These are phyloP conservation scores for Drosophila formosana DNA, from an alignment of 2,888 invertebrate genomes.

Conservation along the genomic window DNA sequence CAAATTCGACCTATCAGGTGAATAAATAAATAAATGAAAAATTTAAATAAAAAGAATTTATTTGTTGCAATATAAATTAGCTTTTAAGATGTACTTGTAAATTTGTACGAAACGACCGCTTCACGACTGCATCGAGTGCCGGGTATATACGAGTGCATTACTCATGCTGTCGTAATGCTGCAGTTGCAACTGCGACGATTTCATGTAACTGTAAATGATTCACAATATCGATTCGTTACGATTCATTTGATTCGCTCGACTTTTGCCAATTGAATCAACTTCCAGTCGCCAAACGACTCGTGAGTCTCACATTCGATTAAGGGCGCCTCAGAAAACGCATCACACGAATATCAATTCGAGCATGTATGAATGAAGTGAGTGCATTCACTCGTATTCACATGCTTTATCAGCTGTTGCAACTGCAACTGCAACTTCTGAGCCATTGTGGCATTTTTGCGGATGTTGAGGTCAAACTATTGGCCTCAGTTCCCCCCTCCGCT, in stretches of 20 bases:
- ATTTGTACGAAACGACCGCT: background rate
- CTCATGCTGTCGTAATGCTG: background rate
- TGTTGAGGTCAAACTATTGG: slow-evolving; percentile 37
- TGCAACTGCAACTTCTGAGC: slow-evolving; percentile 10
- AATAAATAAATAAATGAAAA: too few species aligned
- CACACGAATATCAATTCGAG: background rate
- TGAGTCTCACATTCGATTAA: slow-evolving; percentile 8
- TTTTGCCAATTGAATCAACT: slow-evolving; percentile 7
- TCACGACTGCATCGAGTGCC: background rate
- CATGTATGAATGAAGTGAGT: slow-evolving; percentile 7
- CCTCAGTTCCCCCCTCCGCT: background rate
- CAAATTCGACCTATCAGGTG: too few species aligned
- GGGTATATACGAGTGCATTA: slow-evolving; percentile 7
- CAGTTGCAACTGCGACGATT: background rate
- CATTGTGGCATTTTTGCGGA: slow-evolving; percentile 26
- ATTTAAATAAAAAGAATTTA: too few species aligned
- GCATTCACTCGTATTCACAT: slow-evolving; percentile 11
- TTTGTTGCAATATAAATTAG: too few species aligned
- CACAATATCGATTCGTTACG: slow-evolving; percentile 19
- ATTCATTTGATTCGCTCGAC: slow-evolving; percentile 20
- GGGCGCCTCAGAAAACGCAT: slow-evolving; percentile 5
- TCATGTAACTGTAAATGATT: slow-evolving; percentile 6
- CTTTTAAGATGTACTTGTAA: too few species aligned
- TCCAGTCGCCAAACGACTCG: background rate
- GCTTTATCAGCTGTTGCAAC: slow-evolving; percentile 31